These are phyloP conservation scores for Caenorhabditis wallacei DNA, from an alignment of 2,888 invertebrate genomes.

Conservation along the genomic window DNA sequence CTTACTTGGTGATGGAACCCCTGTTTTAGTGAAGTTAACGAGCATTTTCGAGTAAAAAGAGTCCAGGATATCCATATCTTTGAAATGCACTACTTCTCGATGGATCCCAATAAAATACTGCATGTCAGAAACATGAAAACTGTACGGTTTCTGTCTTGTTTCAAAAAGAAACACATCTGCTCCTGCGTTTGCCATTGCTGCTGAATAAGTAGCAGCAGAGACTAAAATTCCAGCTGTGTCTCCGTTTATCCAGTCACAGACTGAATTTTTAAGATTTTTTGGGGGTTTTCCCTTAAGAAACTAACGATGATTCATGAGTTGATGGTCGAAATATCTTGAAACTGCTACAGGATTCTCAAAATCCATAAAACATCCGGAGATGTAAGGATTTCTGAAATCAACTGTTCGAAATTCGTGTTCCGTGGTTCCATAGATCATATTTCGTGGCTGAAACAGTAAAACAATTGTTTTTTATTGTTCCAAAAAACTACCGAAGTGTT, in stretches of 20 bases:
- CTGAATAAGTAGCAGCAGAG: constrained; percentile 31
- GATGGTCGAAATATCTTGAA: constrained; percentile 8
- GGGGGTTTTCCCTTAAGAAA: too few species aligned
- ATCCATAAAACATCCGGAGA: constrained; percentile 23
- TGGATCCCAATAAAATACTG: constrained; percentile 63
- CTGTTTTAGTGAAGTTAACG: constrained; percentile 55
- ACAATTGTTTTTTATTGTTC: too few species aligned
- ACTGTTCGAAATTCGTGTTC: constrained; percentile 35
- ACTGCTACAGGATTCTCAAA: constrained; percentile 25
- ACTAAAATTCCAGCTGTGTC: constrained; percentile 37
- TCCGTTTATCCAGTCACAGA: constrained; percentile 6
- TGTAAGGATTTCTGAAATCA: background rate
- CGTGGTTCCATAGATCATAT: constrained; percentile 21
- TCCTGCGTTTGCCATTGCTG: constrained; percentile 33
- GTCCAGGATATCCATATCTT: constrained; percentile 55
- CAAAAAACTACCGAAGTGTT: constrained; percentile 10
- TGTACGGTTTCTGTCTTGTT: constrained; percentile 39
- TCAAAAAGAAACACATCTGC: constrained; percentile 42
- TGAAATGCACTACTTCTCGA: constrained; percentile 24
- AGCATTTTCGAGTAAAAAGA: constrained; percentile 54
- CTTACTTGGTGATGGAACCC: constrained; percentile 33
- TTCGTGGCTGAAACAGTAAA: constrained; percentile 20
- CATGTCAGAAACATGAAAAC: constrained; percentile 61
- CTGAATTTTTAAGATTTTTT: background rate
- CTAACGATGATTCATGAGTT: constrained; percentile 1